Conservation (phyloP, 1,140 invertebrate genomes). For the Drosophila guanche region DNA sequence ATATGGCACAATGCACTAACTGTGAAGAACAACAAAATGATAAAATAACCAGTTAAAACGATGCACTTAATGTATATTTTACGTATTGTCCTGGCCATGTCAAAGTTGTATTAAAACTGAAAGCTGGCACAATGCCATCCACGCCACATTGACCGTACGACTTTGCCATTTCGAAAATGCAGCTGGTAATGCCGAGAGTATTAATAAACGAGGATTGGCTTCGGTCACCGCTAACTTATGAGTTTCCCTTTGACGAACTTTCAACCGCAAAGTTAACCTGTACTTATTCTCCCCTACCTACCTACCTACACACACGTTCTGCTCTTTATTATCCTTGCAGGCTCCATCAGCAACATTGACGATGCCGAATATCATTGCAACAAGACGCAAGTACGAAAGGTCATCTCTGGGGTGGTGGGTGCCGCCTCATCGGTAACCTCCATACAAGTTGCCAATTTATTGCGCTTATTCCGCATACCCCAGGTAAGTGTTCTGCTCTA, state of each 20-base stretch:
- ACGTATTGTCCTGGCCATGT: no score
- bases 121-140: no score
- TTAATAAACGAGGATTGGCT: no score
- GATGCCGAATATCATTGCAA: slow-evolving; percentile 95
- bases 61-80: no score
- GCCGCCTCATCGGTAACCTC: slow-evolving; percentile 97
- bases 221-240: no score
- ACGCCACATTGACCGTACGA: no score
- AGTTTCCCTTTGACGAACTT: background rate
- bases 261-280: background rate
- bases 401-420: slow-evolving; percentile 97
- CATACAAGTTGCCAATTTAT: slow-evolving; percentile 97
- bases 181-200: no score
- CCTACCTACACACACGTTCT: background rate
- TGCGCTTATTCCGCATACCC: slow-evolving; percentile 97
- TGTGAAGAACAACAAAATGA: no score
- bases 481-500: slow-evolving; percentile 87
- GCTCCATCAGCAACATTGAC: slow-evolving; percentile 97
- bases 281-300: background rate
- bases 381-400: slow-evolving; percentile 91
- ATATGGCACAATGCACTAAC: no score
- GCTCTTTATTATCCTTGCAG: slow-evolving; percentile 85
- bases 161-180: no score
- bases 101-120: no score
- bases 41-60: no score